phyloP scores from a whole-genome alignment of 2,888 invertebrate species.

The Erebia ligea region DNA sequence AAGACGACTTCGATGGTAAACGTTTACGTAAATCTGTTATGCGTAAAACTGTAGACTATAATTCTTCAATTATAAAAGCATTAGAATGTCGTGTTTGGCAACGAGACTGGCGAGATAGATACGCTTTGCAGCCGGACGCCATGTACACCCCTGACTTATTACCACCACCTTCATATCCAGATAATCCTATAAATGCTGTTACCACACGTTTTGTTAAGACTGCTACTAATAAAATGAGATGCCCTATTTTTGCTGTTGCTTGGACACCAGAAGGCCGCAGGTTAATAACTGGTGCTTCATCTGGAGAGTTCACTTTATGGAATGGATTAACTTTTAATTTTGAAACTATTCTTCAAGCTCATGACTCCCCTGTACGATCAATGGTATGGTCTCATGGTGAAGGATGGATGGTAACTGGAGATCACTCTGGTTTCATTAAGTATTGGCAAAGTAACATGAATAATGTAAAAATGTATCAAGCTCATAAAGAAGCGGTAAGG shows the following conservation, averaged over 20 bases:
- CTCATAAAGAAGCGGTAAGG: constrained; percentile 99
- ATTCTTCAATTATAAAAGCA: constrained; percentile 95
- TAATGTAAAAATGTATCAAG: constrained; percentile 99
- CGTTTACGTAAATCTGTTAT: constrained; percentile 97
- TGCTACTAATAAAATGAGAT: constrained; percentile 99
- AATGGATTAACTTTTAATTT: constrained; percentile 99
- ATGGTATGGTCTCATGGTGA: constrained; percentile 99
- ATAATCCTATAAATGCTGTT: constrained; percentile 98
- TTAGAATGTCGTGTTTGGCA: constrained; percentile 98
- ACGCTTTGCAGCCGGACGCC: constrained; percentile 96
- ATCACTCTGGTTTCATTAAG: constrained; percentile 99
- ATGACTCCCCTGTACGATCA: constrained; percentile 98
- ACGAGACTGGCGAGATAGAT: constrained; percentile 93
- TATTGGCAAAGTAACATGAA: constrained; percentile 99
- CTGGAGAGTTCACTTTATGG: constrained; percentile 99
- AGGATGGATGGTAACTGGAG: constrained; percentile 99
- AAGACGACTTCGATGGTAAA: constrained; percentile 98
- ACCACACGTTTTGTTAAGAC: constrained; percentile 98
- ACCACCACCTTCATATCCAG: constrained; percentile 96
- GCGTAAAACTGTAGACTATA: constrained; percentile 99
- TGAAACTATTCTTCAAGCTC: constrained; percentile 99
- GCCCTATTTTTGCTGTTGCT: constrained; percentile 99
- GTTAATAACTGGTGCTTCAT: constrained; percentile 98
- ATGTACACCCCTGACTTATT: constrained; percentile 96
- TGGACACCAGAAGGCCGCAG: constrained; percentile 99